Base-by-base conservation (phyloP, 2,797 vertebrate species). In the Allobates femoralis region DNA sequence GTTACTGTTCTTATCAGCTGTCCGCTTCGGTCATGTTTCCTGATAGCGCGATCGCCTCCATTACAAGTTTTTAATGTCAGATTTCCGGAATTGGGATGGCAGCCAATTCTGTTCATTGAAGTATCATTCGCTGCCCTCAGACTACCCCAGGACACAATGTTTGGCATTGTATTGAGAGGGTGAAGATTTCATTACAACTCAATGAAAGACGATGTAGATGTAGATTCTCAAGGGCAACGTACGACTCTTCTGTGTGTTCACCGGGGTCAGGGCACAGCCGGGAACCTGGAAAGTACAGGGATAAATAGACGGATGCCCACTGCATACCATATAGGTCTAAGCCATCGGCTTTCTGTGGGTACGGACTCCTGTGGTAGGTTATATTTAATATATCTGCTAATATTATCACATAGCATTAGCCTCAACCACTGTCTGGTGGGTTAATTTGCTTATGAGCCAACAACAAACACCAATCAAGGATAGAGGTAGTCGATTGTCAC, bases 41-140 rank as follows among this genome's bases (percentile, higher is more conserved):
- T 67, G 77, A 84, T 87, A 87, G 81, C 46, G 81, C 81, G 86
- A 84, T 83, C 76, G 76, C 81, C 64, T 84, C 86, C 51, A 81
- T 84, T 84, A 87, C 82, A 87, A 80, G 82, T 66, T 84, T 87
- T 84, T 84, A 83, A 84, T 87, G 86, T 87, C 75, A 84, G 81
- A 87, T 87, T 87, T 87, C 86, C 86, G 81, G 74, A 84, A 56
- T 84, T 84, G 82, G 86, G 86, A 87, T 12, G 15, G 51, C 67
- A 41, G 76, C 86, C 86, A 84, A 80, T 66, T 80, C 32, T 75
- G 55, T 41, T 77, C 74, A 79, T 84, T 84, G 76, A 84, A 80
- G 81, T 79, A 62, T 87, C 76, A 19, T 75, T 84, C 56, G 51
- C 41, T 87, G 86, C 76, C 77, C 86, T 87, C 82, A 81, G 21